Evolutionary conservation across 2,888 invertebrate species (phyloP), one percentile per base, ranked within the genome.

Genomic region (Liodrosophila aerea): DNA sequence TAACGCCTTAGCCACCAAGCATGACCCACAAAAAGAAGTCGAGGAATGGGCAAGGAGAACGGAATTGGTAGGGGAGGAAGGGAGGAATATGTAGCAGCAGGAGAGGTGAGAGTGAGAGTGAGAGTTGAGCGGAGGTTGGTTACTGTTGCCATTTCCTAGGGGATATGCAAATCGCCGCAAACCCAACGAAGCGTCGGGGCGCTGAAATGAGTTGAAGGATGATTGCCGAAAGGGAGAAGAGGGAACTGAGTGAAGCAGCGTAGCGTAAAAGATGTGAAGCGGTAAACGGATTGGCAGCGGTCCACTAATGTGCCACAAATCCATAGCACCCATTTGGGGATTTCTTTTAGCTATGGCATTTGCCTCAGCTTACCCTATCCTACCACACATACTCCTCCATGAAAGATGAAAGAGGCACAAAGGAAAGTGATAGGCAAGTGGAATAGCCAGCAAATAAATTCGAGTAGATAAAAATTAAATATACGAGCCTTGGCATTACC

Each of bases 1-100:
- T 80, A 80, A 80, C 80, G 80, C 80, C 86, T 78, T 63, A 80
- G 76, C 83, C 85, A 65, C 80, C 64, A 45, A 76, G 70, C 84
- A 80, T 76, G 84, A 83, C 84, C 84, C 81, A 80, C 73, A 85
- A 82, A 61, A 13, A 15, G 59, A 60, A 61, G 62, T 44, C 64
- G 53, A 18, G 33, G 16, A 34, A 37, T 13, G 43, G 31, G 41
- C 16, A 27, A 30, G 3, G n/a, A 11, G 18, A 5, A 5, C 22
- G 5, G 22, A 22, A 22, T 2, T 4, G 22, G 22, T 22, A 13
- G n/a, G n/a, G 22, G 4, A 8, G 13, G 18, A 11, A 27, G 22
- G n/a, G 12, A 22, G 2, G 13, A 2, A 34, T 40, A 34, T 18
- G 18, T 27, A 30, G 33, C 18, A 8, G 11, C 1, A 40, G 22